Evolutionary conservation across 2,113 vertebrate genomes (phyloP).

Genomic region (Saimiri boliviensis): DNA sequence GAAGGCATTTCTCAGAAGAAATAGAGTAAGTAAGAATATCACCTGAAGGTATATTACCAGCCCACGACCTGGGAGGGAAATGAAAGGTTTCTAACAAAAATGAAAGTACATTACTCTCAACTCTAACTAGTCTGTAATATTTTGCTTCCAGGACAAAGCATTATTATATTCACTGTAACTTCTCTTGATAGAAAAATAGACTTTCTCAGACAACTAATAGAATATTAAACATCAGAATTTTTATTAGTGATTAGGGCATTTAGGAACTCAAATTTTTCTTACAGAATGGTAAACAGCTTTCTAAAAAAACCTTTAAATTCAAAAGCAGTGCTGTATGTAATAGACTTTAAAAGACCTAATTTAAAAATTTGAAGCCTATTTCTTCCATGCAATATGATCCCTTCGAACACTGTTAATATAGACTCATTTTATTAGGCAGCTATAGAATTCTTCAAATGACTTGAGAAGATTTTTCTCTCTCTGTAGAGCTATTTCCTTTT

Average conservation of each 20-base stretch:
- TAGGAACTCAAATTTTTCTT: not conserved
- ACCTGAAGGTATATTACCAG: conserved; percentile 22
- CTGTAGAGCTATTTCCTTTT: conserved; percentile 22
- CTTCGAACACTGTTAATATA: conserved; percentile 30
- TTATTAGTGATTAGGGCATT: conserved; percentile 19
- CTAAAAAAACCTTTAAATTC: conserved; percentile 23
- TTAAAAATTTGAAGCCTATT: conserved; percentile 11
- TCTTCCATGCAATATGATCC: not conserved
- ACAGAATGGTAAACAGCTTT: not conserved
- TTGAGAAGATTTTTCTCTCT: conserved; percentile 4
- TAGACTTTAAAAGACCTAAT: conserved; percentile 4
- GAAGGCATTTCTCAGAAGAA: conserved; percentile 60
- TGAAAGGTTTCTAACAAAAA: conserved; percentile 46
- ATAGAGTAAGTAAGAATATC: conserved; percentile 20
- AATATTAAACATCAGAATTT: conserved; percentile 47
- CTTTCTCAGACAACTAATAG: conserved; percentile 42
- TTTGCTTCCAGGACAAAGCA: conserved; percentile 28
- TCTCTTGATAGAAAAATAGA: conserved; percentile 43
- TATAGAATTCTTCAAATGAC: not conserved
- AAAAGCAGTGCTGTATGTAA: not conserved
- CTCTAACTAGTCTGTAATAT: not conserved
- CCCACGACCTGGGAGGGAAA: not conserved
- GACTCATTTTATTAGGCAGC: conserved; percentile 37
- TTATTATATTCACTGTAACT: conserved; percentile 31
- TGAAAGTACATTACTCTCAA: not conserved